Evolutionary conservation across 2,113 vertebrate genomes (phyloP).

Genomic region (Bolborhynchus lineola): DNA sequence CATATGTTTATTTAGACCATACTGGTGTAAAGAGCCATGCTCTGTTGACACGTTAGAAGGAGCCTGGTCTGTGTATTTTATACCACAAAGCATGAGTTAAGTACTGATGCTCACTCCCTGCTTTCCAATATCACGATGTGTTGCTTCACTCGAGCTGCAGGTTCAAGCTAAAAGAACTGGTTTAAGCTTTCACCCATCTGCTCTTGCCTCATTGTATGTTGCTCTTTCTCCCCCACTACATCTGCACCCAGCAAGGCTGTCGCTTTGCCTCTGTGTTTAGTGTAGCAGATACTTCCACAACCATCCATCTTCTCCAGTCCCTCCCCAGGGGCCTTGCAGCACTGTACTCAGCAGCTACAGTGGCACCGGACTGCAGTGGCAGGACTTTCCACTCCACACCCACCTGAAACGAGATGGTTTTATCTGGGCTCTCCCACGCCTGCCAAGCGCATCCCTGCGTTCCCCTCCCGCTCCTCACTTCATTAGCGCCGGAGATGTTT

Average conservation of each 20-base stretch:
- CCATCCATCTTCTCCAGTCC: background rate
- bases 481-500: conserved; percentile 77
- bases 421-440: background rate
- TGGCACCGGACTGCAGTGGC: fast-evolving
- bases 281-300: background rate
- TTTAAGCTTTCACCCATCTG: background rate
- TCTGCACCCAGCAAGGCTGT: background rate
- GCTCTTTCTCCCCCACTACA: background rate
- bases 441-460: conserved; percentile 9
- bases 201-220: background rate
- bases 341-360: background rate
- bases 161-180: background rate
- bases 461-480: conserved; percentile 70
- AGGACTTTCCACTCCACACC: background rate
- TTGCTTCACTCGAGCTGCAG: background rate
- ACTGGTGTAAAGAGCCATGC: background rate
- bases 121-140: background rate
- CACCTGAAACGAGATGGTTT: background rate
- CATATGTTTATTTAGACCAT: background rate
- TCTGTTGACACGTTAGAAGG: background rate
- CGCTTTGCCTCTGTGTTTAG: background rate
- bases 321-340: background rate
- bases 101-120: fast-evolving
- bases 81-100: background rate
- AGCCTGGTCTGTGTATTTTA: background rate